phyloP scores from a whole-genome alignment of 1,140 invertebrate species.

The Vanessa atalanta region DNA sequence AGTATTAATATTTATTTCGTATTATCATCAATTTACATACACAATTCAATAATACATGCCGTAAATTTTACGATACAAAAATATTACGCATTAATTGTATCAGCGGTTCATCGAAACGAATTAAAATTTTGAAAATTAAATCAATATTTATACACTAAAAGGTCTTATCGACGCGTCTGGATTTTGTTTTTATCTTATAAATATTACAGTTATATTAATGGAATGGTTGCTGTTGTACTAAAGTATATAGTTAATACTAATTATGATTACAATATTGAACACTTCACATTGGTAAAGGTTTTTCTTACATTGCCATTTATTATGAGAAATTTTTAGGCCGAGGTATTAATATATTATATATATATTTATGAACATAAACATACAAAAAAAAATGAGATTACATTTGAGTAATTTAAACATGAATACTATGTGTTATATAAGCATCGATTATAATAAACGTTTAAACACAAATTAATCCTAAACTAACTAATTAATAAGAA shows the following conservation, averaged over 20 bases:
- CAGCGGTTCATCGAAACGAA: conserved; percentile 21
- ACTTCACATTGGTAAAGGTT: conserved; percentile 61
- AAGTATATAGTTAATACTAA: conserved; percentile 46
- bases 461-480: conserved; percentile 42
- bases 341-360: conserved; percentile 28
- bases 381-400: conserved; percentile 66
- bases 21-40: conserved; percentile 66
- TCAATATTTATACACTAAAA: conserved; percentile 6
- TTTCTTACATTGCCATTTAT: conserved; percentile 31
- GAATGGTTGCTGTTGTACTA: conserved; percentile 71
- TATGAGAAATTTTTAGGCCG: conserved; percentile 40
- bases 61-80: conserved; percentile 76
- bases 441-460: conserved; percentile 37
- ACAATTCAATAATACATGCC: conserved; percentile 69
- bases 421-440: conserved; percentile 29
- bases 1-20: conserved; percentile 72
- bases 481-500: conserved; percentile 40
- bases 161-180: not conserved
- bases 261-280: conserved; percentile 52
- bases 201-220: conserved; percentile 49
- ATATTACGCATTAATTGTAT: conserved; percentile 59
- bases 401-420: conserved; percentile 56
- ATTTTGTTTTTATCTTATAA: conserved; percentile 24
- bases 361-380: conserved; percentile 41
- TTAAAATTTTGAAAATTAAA: conserved; percentile 16